These are phyloP conservation scores for Melanocharis versteri DNA, from an alignment of 2,113 vertebrate species.

Conservation along the genomic window DNA sequence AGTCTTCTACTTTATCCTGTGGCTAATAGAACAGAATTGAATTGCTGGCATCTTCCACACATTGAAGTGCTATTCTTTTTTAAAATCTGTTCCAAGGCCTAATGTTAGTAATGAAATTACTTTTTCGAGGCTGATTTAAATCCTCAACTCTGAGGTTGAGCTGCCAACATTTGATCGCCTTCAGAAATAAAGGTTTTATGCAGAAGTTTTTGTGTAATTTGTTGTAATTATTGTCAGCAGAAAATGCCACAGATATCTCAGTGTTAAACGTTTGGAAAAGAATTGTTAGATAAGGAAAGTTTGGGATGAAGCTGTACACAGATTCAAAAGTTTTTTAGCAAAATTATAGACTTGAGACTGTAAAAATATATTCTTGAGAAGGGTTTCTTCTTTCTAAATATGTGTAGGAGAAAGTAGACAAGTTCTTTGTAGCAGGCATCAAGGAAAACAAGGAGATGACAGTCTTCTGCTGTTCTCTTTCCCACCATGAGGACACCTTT, in stretches of 20 bases:
- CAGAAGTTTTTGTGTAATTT: neutral
- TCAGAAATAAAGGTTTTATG: neutral
- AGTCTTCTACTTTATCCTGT: neutral
- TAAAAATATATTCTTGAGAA: neutral
- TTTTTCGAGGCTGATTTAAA: neutral
- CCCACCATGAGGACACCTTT: neutral
- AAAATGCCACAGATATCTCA: neutral
- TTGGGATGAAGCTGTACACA: neutral
- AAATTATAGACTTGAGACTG: neutral
- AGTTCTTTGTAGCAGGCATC: slow-evolving; percentile 11
- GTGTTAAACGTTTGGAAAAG: neutral
- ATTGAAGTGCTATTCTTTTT: neutral
- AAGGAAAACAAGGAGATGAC: slow-evolving; percentile 24
- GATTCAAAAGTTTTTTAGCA: neutral
- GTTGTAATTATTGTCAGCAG: neutral
- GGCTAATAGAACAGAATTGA: neutral
- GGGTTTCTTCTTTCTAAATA: neutral
- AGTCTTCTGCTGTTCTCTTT: neutral
- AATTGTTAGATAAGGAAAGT: neutral
- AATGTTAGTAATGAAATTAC: neutral
- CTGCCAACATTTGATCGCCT: neutral
- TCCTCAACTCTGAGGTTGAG: neutral
- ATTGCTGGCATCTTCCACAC: neutral
- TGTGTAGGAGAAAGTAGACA: slow-evolving; percentile 12
- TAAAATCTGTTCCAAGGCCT: neutral